Evolutionary conservation across 1,140 invertebrate species (phyloP), one percentile per base, ranked within the genome.

Genomic region (Stratiolaelaps scimitus): DNA sequence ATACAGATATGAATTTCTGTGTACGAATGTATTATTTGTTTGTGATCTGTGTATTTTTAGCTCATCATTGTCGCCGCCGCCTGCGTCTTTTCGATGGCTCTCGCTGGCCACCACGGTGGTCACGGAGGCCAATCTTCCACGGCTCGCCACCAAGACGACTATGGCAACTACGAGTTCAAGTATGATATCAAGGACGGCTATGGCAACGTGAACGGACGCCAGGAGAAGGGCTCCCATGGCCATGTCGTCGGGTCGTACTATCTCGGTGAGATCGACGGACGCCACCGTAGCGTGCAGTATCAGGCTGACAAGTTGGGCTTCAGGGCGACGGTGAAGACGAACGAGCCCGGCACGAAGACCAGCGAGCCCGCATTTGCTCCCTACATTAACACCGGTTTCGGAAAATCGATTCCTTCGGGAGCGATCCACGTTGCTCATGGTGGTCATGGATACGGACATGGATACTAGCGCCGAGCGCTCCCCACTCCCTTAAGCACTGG

Each of bases 321-420:
- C 53, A 60, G 53, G 26, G 53, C 53, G 15, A 34, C 53, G 17
- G 23, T 60, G 1, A 60, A 60, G 53, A 60, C 53, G 26, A 60
- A 60, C 23, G 53, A 60, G 20, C 53, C 53, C 23, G 53, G 53
- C 26, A 60, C 53, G 26, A 60, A 60, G 53, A 60, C 26, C 23
- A 60, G 53, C 53, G 53, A 60, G 53, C 53, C 53, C 34, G 53
- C 53, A 60, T 60, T 60, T 34, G 53, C 53, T 26, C 53, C 53
- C 2, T 60, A 60, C 23, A 40, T 40, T 40, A 60, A 34, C 23
- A 29, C 53, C 10, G 53, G 15, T 20, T 60, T 60, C 53, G 53
- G 15, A 15, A 60, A 60, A 10, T 29, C 53, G 2, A 60, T 60
- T 5, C 53, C 53, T 15, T 60, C 53, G 15, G 53, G 53, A 60